Percentiles rank a stretch among this genome's conserved stretches.
Evolutionary conservation across 2,113 vertebrate genomes (phyloP).

Genomic region (Hypomesus transpacificus): DNA sequence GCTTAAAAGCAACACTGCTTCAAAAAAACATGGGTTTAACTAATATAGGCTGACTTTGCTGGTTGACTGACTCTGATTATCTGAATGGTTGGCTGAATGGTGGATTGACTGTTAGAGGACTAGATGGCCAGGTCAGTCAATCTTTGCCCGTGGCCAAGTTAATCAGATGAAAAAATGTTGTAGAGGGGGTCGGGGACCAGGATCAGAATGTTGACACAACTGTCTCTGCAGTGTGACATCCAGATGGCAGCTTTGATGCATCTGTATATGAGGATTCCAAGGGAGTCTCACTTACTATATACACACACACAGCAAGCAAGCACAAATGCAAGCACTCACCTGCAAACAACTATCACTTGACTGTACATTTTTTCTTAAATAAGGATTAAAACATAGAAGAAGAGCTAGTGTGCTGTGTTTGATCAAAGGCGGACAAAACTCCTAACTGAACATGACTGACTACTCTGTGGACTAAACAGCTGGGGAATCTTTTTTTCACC

Average conservation of each 20-base stretch:
- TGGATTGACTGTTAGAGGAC: not conserved
- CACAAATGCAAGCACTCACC: too few species aligned
- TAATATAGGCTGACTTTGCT: too few species aligned
- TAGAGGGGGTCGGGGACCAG: constrained; percentile 51
- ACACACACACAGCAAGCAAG: not conserved
- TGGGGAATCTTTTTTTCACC: not conserved
- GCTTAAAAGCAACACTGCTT: too few species aligned
- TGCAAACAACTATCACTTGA: too few species aligned
- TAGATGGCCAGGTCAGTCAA: not conserved
- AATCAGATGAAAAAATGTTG: constrained; percentile 25
- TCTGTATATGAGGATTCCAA: not conserved
- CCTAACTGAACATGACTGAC: too few species aligned
- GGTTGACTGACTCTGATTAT: too few species aligned
- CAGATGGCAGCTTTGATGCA: constrained; percentile 26
- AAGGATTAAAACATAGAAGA: too few species aligned
- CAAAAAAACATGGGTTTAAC: too few species aligned
- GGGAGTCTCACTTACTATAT: not conserved
- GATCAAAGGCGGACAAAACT: too few species aligned
- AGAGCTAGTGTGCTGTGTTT: too few species aligned
- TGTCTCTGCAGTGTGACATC: constrained; percentile 57
- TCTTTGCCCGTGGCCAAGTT: not conserved
- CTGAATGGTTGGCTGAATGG: not conserved
- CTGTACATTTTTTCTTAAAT: too few species aligned
- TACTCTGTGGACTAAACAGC: too few species aligned
- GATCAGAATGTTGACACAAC: constrained; percentile 41